Percentiles rank a stretch among this genome's conserved stretches.
Evolutionary conservation across 2,888 invertebrate species (phyloP).

Genomic region (Pyrocoelia pectoralis): DNA sequence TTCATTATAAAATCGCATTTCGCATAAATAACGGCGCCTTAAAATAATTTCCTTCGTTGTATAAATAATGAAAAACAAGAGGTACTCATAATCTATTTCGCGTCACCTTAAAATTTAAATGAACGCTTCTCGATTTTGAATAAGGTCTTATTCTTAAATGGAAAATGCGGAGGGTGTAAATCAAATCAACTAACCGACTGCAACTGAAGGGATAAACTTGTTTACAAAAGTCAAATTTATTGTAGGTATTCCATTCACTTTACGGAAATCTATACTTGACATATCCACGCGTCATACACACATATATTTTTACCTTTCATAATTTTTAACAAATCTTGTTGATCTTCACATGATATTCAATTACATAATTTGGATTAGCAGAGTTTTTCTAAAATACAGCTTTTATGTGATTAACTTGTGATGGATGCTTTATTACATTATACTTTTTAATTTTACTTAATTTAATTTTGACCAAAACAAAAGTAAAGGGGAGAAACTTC

Average conservation of each 20-base stretch:
- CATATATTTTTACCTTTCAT: too few species aligned
- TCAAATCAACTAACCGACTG: neutral
- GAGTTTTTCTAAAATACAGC: too few species aligned
- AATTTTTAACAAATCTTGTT: too few species aligned
- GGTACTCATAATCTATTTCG: neutral
- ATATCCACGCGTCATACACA: neutral
- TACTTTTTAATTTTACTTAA: too few species aligned
- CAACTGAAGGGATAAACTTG: neutral
- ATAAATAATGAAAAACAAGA: neutral
- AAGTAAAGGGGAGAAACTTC: too few species aligned
- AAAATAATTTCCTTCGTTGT: neutral
- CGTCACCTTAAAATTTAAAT: neutral
- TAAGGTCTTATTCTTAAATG: neutral
- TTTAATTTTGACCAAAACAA: too few species aligned
- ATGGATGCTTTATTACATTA: too few species aligned
- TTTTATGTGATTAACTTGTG: too few species aligned
- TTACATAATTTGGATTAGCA: too few species aligned
- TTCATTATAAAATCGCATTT: conserved; percentile 15
- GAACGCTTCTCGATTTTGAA: neutral
- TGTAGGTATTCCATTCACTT: neutral
- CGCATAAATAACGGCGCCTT: conserved; percentile 4
- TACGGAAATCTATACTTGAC: neutral
- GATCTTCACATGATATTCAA: too few species aligned
- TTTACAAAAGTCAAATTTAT: neutral
- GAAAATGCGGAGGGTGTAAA: neutral